Conservation (phyloP, 2,113 vertebrate genomes). For the Elaphurus davidianus region DNA sequence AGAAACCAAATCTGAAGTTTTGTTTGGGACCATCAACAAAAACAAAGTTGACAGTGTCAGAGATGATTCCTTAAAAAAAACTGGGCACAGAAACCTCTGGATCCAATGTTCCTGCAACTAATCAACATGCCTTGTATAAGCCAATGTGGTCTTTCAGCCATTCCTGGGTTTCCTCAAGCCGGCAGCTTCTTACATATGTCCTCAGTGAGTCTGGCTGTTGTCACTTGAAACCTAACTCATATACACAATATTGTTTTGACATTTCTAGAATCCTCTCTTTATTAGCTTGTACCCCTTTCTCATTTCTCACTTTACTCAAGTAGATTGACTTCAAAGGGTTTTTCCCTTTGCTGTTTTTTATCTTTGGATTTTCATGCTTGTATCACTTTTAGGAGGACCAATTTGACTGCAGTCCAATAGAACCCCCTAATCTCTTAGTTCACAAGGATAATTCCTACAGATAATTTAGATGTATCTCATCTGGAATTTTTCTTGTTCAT, state of each 20-base stretch:
- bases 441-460: neutral
- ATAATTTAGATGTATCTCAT: neutral
- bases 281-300: neutral
- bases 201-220: neutral
- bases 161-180: neutral
- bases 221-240: neutral
- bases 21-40: neutral
- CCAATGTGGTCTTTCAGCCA: neutral
- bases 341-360: neutral
- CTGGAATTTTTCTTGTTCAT: neutral
- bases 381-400: neutral
- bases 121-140: neutral
- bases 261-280: neutral
- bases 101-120: neutral
- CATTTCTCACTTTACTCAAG: neutral
- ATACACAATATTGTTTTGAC: neutral
- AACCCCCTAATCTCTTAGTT: neutral
- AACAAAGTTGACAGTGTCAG: neutral
- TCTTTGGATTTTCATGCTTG: neutral
- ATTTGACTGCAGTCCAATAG: neutral
- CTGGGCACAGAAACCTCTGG: neutral
- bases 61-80: neutral
- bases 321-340: neutral
- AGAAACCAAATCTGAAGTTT: neutral
- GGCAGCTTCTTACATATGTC: neutral